Base-by-base conservation (phyloP, 2,797 vertebrate species). In the Steatocranus sp. region DNA sequence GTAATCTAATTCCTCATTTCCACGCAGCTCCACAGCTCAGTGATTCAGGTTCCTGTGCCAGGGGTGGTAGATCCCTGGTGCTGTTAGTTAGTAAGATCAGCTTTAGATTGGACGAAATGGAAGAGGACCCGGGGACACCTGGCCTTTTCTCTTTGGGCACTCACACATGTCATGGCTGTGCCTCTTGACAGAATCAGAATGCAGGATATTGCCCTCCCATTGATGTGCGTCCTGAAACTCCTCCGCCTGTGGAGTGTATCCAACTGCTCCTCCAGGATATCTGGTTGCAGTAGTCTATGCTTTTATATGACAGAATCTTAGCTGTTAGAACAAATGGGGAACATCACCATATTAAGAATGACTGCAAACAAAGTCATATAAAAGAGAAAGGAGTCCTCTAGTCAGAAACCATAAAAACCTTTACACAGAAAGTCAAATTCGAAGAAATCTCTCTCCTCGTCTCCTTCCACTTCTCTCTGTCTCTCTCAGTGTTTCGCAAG, bases 161-260 rank as follows among this genome's bases (percentile, higher is more conserved):
- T 95, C 92, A 93, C 80, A 95, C 93, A 92, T 94, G 88, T 91
- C 91, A 61, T 18, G 68, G 90, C 79, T 86, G 79, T 85, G 83
- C 83, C 88, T 89, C 88, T 87, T 81, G 80, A 91, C 89, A 85
- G 87, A 86, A 81, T 85, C 93, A 92, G 93, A 91, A 92, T 88
- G 83, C 91, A 94, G 93, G 94, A 95, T 94, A 93, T 95, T 95
- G 88, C 86, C 87, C 86, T 90, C 87, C 93, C 84, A 94, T 88
- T 93, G 91, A 93, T 93, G 89, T 92, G 86, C 77, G 56, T 87
- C 88, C 84, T 89, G 87, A 78, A 83, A 81, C 87, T 88, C 82
- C 61, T 86, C 68, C 48, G 82, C 63, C 87, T 63, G 46, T 86
- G 83, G 83, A 81, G 84, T 75, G 89, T 83, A 82, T 86, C 88